phyloP scores from a whole-genome alignment of 2,797 vertebrate species.

The Alauda arvensis region DNA sequence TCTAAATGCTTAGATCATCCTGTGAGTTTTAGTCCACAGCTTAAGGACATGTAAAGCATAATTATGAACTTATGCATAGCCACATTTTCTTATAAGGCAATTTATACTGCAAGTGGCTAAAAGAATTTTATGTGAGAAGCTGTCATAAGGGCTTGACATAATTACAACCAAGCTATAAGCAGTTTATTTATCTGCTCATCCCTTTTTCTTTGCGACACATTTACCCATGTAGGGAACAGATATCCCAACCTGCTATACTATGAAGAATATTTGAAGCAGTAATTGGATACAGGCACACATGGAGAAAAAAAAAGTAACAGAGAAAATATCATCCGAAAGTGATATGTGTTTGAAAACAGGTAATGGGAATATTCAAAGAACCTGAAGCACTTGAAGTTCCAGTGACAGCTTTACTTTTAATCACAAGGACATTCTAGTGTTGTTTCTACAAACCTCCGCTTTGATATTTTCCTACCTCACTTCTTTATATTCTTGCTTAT shows the following conservation, averaged over 20 bases:
- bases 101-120: neutral
- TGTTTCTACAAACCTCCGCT: constrained; percentile 28
- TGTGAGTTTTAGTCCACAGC: neutral
- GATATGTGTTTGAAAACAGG: neutral
- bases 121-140: neutral
- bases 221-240: neutral
- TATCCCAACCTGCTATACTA: neutral
- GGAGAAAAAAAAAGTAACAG: neutral
- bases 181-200: neutral
- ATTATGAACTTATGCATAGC: neutral
- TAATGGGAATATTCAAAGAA: constrained; percentile 13
- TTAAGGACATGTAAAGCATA: neutral
- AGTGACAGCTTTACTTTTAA: constrained; percentile 6
- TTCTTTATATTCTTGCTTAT: constrained; percentile 11
- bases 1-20: neutral
- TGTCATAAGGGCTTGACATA: neutral
- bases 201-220: neutral
- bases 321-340: neutral
- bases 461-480: constrained; percentile 16
- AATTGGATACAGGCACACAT: neutral
- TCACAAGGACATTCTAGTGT: neutral
- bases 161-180: neutral
- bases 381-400: neutral
- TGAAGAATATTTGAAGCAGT: neutral
- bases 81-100: neutral